phyloP scores from a whole-genome alignment of 2,797 vertebrate genomes.

The Notamacropus eugenii region DNA sequence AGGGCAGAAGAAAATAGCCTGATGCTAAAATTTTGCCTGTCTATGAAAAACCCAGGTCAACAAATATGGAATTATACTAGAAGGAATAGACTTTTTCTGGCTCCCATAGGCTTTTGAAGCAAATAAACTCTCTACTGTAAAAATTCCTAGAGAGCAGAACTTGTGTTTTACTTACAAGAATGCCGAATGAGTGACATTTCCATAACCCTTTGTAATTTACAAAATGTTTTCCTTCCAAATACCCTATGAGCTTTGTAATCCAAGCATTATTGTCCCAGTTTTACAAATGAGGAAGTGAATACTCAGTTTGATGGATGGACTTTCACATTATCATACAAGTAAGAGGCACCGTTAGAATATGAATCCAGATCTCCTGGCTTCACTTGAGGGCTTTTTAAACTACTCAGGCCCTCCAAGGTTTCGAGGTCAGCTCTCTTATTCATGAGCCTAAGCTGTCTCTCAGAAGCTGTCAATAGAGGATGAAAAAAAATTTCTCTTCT shows the following conservation, averaged over 20 bases:
- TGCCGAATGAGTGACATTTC: not conserved
- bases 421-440: not conserved
- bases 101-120: not conserved
- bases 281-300: not conserved
- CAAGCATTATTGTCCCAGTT: not conserved
- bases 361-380: not conserved
- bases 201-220: not conserved
- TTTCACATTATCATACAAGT: not conserved
- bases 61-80: not conserved
- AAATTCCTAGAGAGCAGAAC: not conserved
- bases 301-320: not conserved
- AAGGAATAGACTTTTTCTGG: not conserved
- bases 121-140: not conserved
- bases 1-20: not conserved
- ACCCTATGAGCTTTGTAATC: not conserved
- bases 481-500: no score
- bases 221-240: not conserved
- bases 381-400: not conserved
- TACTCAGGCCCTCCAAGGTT: not conserved
- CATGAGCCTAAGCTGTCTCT: not conserved
- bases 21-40: not conserved
- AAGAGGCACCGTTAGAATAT: not conserved
- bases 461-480: not conserved
- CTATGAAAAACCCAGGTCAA: not conserved
- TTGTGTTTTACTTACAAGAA: not conserved